Evolutionary conservation across 2,888 invertebrate genomes (phyloP), one percentile per base, ranked within the genome.

Genomic region (Acanthosepion esculentum): DNA sequence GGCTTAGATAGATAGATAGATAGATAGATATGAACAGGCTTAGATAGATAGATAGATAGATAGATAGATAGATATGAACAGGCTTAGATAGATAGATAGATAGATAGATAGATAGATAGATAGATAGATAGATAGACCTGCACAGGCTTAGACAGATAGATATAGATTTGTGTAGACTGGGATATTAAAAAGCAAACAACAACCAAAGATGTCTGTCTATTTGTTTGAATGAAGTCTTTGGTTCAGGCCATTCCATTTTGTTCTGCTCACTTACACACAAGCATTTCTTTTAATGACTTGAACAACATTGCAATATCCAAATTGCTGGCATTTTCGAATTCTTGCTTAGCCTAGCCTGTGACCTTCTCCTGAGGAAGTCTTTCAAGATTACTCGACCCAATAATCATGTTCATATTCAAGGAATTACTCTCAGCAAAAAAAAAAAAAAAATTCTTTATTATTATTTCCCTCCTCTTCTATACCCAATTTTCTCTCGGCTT

Each of bases 341-440:
- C 78, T n/a, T 78, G 78, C 78, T 33, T 15, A 78, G n/a, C 33
- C 78, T n/a, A 78, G 78, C 78, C n/a, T 78, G 78, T 78, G n/a
- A 78, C 78, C 78, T 15, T 78, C 78, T 78, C 78, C 15, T 15
- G n/a, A 33, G 15, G 78, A n/a, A 78, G 78, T 78, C 78, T 78
- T 78, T 78, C 33, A 78, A 78, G 78, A 78, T 78, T 78, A n/a
- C 78, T 78, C 78, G n/a, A 78, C 78, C 78, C n/a, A 33, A 78
- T 78, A 78, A 78, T 78, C 15, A 12, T n/a, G 78, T 18, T 33
- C 78, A 78, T 78, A 78, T 78, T 78, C 78, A 15, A 78, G n/a
- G 78, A 33, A 78, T 33, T 78, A 78, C n/a, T 78, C 33, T 78
- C 20, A 5, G n/a, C 1, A n/a, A 78, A 78, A 33, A 15, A 78